Evolutionary conservation across 2,797 vertebrate species (phyloP), one percentile per base, ranked within the genome.

Genomic region (Falco columbarius): DNA sequence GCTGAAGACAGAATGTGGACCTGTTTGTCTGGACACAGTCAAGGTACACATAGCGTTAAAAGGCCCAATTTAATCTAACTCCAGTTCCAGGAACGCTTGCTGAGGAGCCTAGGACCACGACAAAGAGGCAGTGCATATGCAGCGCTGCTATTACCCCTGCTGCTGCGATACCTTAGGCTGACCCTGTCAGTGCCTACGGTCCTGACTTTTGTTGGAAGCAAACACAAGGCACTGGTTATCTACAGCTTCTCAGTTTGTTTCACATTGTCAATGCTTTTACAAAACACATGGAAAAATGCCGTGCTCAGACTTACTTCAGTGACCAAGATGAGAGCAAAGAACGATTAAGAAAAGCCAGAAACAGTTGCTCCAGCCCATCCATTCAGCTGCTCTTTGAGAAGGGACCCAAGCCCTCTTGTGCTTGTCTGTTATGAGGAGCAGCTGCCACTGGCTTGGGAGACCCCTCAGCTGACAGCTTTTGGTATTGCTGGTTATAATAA

Each of bases 401-500:
- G 34, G n/a, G 17, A 20, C 20, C 36, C 6, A 58, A 83, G 40
- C 24, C 32, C 26, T 32, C 51, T 12, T 9, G 11, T 15, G n/a
- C 26, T 65, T 3, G 5, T 22, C 16, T 59, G 17, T n/a, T 44
- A 9, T 0, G 4, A 58, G 14, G 3, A 74, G 49, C 49, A 76
- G 56, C 56, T 70, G 63, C 1, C n/a, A 14, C 13, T 4, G 26
- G 22, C 56, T 38, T 81, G 44, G 52, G 71, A 55, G 71, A 82
- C 40, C 93, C 92, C 92, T 66, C 95, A 84, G 23, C 51, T 49
- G 74, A 92, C 42, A 89, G 66, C 63, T 44, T 17, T 21, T 46
- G 73, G 93, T 79, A 94, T 0, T 90, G 55, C 86, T 66, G 70
- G 7, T 54, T 47, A 1, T 4, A 42, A 3, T 4, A 18, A 32